Evolutionary conservation across 2,888 invertebrate genomes (phyloP).

Genomic region (Sepiola atlantica): DNA sequence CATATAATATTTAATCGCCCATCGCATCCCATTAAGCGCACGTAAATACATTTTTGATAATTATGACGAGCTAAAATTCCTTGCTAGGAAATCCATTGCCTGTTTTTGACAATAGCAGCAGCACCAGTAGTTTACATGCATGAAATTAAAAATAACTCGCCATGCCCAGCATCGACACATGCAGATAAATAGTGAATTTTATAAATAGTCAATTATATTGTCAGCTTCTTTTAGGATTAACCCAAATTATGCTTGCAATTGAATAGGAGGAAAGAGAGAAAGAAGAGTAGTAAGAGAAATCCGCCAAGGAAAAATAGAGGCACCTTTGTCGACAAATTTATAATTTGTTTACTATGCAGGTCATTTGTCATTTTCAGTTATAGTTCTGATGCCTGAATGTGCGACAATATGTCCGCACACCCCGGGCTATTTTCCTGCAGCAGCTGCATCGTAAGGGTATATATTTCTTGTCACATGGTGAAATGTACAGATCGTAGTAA

Average conservation of each 20-base stretch:
- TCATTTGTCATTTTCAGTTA: no score
- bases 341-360: no score
- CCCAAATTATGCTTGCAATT: background rate
- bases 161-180: background rate
- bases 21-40: conserved; percentile 1
- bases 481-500: no score
- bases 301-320: background rate
- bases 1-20: background rate
- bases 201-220: background rate
- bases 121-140: background rate
- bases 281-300: background rate
- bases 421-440: no score
- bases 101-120: background rate
- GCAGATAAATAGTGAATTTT: background rate
- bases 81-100: background rate
- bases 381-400: no score
- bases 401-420: no score
- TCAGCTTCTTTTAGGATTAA: conserved; percentile 19
- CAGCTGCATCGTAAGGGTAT: no score
- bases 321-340: no score
- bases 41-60: no score
- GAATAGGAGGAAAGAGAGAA: background rate
- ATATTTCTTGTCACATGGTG: no score
- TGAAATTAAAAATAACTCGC: background rate
- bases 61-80: background rate